phyloP scores from a whole-genome alignment of 2,113 vertebrate species.

The Callospermophilus lateralis region DNA sequence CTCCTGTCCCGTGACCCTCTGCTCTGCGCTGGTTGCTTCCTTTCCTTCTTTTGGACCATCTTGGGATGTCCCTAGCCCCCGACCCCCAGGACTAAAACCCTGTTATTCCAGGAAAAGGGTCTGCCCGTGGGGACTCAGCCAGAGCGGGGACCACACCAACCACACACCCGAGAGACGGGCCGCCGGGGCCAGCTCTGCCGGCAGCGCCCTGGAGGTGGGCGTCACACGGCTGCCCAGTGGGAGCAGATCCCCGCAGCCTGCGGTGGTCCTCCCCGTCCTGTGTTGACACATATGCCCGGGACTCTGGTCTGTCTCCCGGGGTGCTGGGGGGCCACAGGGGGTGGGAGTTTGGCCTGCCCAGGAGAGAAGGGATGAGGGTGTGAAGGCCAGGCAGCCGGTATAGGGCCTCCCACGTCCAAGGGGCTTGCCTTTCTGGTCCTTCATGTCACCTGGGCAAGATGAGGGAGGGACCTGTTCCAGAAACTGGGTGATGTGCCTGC shows the following conservation, averaged over 20 bases:
- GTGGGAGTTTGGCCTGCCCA: background rate
- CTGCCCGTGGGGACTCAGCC: background rate
- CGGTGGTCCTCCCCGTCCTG: background rate
- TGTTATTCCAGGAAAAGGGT: background rate
- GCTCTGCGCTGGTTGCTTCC: no score
- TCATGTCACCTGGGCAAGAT: background rate
- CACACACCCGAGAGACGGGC: background rate
- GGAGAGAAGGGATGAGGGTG: background rate
- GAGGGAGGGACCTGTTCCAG: no score
- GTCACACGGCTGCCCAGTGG: no score
- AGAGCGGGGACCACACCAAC: background rate
- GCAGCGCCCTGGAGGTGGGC: no score
- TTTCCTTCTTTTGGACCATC: no score
- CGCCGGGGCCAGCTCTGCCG: no score
- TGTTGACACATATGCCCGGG: rapidly evolving
- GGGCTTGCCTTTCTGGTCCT: background rate
- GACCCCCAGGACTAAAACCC: background rate
- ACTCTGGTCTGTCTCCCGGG: background rate
- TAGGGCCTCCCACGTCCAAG: no score
- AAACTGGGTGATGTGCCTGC: rapidly evolving
- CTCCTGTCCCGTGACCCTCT: background rate
- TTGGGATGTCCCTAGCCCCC: background rate
- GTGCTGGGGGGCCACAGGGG: background rate
- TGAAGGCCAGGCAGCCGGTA: rapidly evolving
- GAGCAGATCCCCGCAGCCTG: no score